These are phyloP conservation scores for Pseudochirops cupreus DNA, from an alignment of 2,797 vertebrate genomes.

Conservation along the genomic window DNA sequence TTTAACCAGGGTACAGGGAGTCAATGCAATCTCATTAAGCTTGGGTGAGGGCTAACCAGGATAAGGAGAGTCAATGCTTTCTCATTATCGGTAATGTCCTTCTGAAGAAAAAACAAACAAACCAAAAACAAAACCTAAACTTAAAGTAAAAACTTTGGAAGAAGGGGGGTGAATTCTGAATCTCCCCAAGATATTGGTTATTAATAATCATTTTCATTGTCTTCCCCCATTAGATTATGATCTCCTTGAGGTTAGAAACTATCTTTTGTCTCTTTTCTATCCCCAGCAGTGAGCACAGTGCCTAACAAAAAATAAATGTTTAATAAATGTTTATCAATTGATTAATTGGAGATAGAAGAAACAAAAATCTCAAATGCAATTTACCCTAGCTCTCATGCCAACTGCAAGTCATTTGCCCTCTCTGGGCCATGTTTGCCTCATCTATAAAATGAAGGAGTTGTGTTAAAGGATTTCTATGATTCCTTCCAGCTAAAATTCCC, in stretches of 20 bases:
- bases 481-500: neutral
- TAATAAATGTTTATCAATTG: neutral
- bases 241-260: neutral
- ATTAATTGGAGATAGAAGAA: neutral
- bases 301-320: no score
- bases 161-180: no score
- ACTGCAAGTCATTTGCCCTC: neutral
- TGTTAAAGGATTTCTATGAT: neutral
- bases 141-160: no score
- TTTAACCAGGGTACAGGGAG: no score
- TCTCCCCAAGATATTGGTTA: no score
- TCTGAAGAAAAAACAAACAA: no score
- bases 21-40: no score
- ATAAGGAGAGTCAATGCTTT: no score
- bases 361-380: neutral
- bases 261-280: neutral
- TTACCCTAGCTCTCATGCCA: neutral
- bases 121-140: no score
- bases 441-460: neutral
- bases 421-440: neutral
- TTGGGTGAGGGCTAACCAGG: no score
- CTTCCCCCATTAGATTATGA: neutral
- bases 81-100: no score
- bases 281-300: neutral
- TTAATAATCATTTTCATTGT: no score